Evolutionary conservation across 2,888 invertebrate genomes (phyloP), one percentile per base, ranked within the genome.

Genomic region (Aphodius sticticus): DNA sequence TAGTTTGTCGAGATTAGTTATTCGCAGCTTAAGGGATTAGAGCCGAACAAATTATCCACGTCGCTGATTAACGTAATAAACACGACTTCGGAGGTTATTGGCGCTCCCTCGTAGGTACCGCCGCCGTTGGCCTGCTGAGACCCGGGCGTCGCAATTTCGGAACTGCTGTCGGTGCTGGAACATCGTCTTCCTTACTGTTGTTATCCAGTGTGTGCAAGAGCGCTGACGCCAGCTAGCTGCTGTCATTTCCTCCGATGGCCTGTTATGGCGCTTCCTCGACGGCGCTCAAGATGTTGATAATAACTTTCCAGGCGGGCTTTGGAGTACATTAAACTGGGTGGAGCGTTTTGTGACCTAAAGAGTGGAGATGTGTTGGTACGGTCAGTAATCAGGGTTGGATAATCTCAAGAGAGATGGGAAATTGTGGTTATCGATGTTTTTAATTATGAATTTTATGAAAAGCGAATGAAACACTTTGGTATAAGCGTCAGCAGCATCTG

Each of bases 1-100:
- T 87, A 86, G 86, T 88, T 87, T 87, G 88, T 88, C 88, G 87
- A 87, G 88, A 88, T 89, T 89, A 89, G 87, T 86, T 85, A 85
- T 85, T 86, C 83, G 83, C 84, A 82, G 85, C 84, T 84, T 84
- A 84, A 84, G 85, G 87, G 86, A 87, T 88, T 86, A 86, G 85
- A 87, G 84, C 86, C 84, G 86, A 86, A 87, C 87, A 87, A 88
- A 88, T 88, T 88, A 88, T 87, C 84, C 86, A 85, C 86, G 86
- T 87, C 87, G 86, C 85, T 86, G 87, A 88, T 88, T 88, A 88
- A 87, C 87, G 87, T 87, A 87, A 87, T 88, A 86, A 87, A 87
- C 86, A 87, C 87, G 86, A 85, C 85, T 86, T 84, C 82, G 37
- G 76, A 70, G 53, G 12, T 53, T 53, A 53, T 53, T 53, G 53